Evolutionary conservation across 1,140 invertebrate species (phyloP).

Genomic region (Steinernema khuongi): DNA sequence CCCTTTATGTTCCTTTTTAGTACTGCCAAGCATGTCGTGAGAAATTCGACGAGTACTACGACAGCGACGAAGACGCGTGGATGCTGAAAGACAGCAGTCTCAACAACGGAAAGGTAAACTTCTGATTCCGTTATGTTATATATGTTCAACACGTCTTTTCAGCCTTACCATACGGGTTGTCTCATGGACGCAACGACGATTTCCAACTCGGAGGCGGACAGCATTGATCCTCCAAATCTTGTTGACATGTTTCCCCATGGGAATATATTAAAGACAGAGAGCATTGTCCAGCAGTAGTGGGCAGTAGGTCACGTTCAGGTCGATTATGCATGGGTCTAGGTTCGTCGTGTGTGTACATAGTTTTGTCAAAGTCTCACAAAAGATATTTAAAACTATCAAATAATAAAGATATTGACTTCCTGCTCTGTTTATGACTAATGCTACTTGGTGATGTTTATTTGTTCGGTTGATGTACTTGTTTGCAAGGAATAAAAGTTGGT

Average conservation of each 20-base stretch:
- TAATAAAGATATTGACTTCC: background rate
- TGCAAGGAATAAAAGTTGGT: too few species aligned
- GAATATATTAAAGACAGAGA: background rate
- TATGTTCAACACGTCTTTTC: conserved; percentile 25
- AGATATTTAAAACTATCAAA: background rate
- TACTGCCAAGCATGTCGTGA: conserved; percentile 51
- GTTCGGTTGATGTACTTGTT: too few species aligned
- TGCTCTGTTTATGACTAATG: too few species aligned
- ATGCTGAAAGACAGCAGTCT: conserved; percentile 42
- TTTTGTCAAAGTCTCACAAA: background rate
- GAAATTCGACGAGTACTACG: conserved; percentile 54
- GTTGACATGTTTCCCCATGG: background rate
- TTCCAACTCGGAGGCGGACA: background rate
- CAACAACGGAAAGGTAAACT: conserved; percentile 23
- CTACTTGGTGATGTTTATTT: too few species aligned
- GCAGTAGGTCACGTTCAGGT: background rate
- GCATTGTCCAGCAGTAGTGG: background rate
- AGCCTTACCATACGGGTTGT: conserved; percentile 28
- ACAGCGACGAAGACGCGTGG: conserved; percentile 53
- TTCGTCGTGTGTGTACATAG: conserved; percentile 10
- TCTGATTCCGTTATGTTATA: background rate
- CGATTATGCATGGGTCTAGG: background rate
- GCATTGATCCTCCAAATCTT: background rate
- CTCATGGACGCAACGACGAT: conserved; percentile 67
- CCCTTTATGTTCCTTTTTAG: conserved; percentile 30